Conservation (phyloP, 2,113 vertebrate genomes). For the Brevimyrus niger region DNA sequence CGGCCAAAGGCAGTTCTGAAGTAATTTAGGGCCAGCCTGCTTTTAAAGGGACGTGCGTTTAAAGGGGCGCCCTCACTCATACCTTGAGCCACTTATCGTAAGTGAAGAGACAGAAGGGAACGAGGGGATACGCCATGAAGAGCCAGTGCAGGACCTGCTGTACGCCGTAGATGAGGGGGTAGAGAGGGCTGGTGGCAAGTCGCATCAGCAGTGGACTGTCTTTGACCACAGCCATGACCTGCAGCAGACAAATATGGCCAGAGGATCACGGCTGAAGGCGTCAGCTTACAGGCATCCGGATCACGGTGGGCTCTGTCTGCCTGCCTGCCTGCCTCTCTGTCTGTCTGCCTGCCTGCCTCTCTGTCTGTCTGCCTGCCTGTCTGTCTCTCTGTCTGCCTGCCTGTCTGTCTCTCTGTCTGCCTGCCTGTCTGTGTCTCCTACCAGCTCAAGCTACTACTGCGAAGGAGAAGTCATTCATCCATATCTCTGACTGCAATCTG, state of each 20-base stretch:
- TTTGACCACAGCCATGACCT: slow-evolving; percentile 67
- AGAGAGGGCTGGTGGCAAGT: slow-evolving; percentile 62
- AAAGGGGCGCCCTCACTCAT: slow-evolving; percentile 3
- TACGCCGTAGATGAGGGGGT: slow-evolving; percentile 72
- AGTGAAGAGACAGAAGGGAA: slow-evolving; percentile 88
- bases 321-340: no score
- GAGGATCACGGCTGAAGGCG: neutral
- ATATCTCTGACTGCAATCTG: neutral
- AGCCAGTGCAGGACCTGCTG: slow-evolving; percentile 89
- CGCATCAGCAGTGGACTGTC: slow-evolving; percentile 69
- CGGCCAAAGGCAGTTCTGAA: neutral
- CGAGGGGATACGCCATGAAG: slow-evolving; percentile 90
- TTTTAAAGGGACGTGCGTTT: neutral
- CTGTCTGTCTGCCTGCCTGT: neutral
- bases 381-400: neutral
- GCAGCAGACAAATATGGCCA: slow-evolving; percentile 11
- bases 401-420: neutral
- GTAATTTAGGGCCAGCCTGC: neutral
- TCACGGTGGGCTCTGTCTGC: neutral
- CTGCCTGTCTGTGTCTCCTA: neutral
- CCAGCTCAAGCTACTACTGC: neutral
- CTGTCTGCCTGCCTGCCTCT: neutral
- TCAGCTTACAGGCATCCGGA: neutral
- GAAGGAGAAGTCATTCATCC: neutral
- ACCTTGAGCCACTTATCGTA: slow-evolving; percentile 97